These are phyloP conservation scores for Elymnias hypermnestra DNA, from an alignment of 1,140 invertebrate genomes.

Conservation along the genomic window DNA sequence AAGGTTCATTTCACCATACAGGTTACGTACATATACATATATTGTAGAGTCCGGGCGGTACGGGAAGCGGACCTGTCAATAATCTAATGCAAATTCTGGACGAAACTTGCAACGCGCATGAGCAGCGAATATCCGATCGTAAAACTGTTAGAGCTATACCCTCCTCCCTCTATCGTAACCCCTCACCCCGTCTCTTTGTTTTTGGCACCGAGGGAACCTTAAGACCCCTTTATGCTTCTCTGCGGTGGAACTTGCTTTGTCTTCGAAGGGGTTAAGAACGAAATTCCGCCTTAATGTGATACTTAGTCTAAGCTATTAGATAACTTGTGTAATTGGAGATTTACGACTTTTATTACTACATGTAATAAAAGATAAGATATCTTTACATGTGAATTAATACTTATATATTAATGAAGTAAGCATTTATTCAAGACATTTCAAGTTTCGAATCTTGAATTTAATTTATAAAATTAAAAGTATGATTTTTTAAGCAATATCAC, in stretches of 20 bases:
- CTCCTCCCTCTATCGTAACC: slow-evolving; percentile 24
- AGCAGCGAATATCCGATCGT: slow-evolving; percentile 65
- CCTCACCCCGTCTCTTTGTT: slow-evolving; percentile 57
- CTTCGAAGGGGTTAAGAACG: slow-evolving; percentile 42
- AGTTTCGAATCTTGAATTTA: no score
- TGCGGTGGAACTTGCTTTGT: slow-evolving; percentile 48
- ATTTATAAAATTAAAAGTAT: no score
- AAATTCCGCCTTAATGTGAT: slow-evolving; percentile 19
- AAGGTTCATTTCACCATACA: no score
- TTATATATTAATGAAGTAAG: no score
- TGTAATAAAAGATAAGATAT: slow-evolving; percentile 10
- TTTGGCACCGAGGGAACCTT: slow-evolving; percentile 56
- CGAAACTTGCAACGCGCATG: slow-evolving; percentile 60
- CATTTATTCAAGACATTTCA: no score
- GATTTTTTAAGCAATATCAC: no score
- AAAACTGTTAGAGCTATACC: slow-evolving; percentile 60
- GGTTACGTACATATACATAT: no score
- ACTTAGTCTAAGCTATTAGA: slow-evolving; percentile 14
- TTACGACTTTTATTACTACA: slow-evolving; percentile 12
- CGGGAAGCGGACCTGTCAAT: slow-evolving; percentile 42
- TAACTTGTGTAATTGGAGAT: slow-evolving; percentile 18
- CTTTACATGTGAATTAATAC: no score
- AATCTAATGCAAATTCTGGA: slow-evolving; percentile 65
- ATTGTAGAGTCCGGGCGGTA: no score
- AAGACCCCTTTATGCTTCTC: slow-evolving; percentile 65